phyloP scores from a whole-genome alignment of 37 sponge, comb jelly and placozoan species.

The Spongia lamella region DNA sequence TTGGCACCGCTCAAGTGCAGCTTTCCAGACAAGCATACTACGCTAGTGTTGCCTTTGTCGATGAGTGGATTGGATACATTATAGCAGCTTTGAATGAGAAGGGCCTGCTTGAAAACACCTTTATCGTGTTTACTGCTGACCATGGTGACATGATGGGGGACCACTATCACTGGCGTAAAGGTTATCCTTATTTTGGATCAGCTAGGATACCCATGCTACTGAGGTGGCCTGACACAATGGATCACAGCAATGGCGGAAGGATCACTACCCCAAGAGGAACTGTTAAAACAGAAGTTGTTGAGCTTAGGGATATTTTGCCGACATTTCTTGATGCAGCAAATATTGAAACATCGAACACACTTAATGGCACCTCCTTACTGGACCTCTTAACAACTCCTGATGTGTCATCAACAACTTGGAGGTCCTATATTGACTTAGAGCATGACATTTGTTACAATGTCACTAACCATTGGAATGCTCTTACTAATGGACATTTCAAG shows the following conservation, averaged over 20 bases:
- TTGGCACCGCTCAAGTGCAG: constrained; percentile 21
- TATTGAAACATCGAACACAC: constrained; percentile 12
- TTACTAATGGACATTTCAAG: constrained; percentile 61
- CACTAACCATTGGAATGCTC: constrained; percentile 73
- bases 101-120: constrained; percentile 40
- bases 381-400: background rate
- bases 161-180: constrained; percentile 71
- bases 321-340: constrained; percentile 58
- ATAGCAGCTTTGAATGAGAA: constrained; percentile 17
- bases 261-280: constrained; percentile 34
- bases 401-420: constrained; percentile 13
- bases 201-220: constrained; percentile 64
- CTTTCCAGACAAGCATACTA: constrained; percentile 64
- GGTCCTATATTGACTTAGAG: constrained; percentile 59
- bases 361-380: constrained; percentile 55
- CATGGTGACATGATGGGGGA: constrained; percentile 84
- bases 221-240: constrained; percentile 53
- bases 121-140: constrained; percentile 70
- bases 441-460: constrained; percentile 58
- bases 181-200: constrained; percentile 58
- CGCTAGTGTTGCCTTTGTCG: constrained; percentile 67
- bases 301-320: constrained; percentile 69
- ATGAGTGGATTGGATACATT: constrained; percentile 73
- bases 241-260: constrained; percentile 14
- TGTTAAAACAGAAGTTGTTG: constrained; percentile 24